Percentiles rank a stretch among this genome's conserved stretches.
These are phyloP conservation scores for Anhinga rufa DNA, from an alignment of 2,113 vertebrate species.

Conservation along the genomic window DNA sequence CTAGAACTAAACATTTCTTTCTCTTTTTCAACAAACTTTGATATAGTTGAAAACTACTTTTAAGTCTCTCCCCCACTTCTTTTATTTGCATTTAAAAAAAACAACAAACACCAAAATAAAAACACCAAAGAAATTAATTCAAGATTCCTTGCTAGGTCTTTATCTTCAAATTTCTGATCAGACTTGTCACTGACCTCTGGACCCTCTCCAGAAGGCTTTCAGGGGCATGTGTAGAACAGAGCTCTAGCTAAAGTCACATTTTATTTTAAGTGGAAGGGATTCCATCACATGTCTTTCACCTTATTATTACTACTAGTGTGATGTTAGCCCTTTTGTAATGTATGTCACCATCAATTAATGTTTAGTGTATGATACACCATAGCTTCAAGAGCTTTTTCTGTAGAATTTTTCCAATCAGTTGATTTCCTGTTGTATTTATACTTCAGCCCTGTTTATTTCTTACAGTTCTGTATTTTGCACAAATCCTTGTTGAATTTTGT, in stretches of 20 bases:
- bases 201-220: background rate
- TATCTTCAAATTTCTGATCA: background rate
- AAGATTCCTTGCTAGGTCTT: background rate
- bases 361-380: background rate
- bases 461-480: background rate
- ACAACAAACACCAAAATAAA: background rate
- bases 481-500: background rate
- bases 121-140: background rate
- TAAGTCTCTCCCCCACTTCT: background rate
- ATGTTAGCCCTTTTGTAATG: background rate
- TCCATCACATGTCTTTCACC: background rate
- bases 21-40: background rate
- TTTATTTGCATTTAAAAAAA: background rate
- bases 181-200: background rate
- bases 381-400: background rate
- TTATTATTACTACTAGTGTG: background rate
- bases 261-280: background rate
- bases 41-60: background rate
- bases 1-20: background rate
- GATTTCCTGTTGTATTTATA: background rate
- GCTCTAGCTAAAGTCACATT: background rate
- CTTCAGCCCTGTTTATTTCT: background rate
- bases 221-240: background rate
- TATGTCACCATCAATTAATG: background rate
- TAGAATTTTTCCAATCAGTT: background rate